Evolutionary conservation across 2,888 invertebrate species (phyloP).

Genomic region (Cistogaster globosa): DNA sequence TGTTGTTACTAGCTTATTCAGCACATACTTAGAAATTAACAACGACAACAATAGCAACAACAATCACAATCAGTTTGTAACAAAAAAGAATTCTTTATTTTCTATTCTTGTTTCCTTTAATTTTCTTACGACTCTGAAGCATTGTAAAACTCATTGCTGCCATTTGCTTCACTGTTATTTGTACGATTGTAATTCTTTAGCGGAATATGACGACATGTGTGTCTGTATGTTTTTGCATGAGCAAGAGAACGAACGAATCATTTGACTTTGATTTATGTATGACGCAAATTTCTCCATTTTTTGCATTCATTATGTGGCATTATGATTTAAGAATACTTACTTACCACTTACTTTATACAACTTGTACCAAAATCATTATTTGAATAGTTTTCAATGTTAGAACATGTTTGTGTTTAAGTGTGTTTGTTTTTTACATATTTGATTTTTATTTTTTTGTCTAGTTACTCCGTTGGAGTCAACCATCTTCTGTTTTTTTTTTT

Average conservation of each 20-base stretch:
- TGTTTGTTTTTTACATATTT: constrained; percentile 1
- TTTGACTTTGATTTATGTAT: constrained; percentile 72
- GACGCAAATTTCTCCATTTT: constrained; percentile 71
- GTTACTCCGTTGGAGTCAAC: constrained; percentile 16
- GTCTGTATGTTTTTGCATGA: constrained; percentile 1
- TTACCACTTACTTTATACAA: constrained; percentile 56
- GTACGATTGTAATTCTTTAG: constrained; percentile 11
- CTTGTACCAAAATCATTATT: constrained; percentile 52
- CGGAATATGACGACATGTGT: neutral
- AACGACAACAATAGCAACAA: constrained; percentile 50
- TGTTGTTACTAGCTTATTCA: constrained; percentile 64
- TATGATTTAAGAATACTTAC: constrained; percentile 70
- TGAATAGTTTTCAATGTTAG: constrained; percentile 20
- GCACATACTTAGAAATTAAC: constrained; percentile 70
- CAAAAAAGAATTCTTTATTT: constrained; percentile 49
- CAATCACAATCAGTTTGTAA: constrained; percentile 50
- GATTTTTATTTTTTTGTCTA: constrained; percentile 1
- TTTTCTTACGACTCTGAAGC: constrained; percentile 33
- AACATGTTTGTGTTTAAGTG: constrained; percentile 40
- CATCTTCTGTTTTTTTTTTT: constrained; percentile 36
- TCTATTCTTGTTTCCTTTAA: constrained; percentile 11
- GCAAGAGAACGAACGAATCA: constrained; percentile 22
- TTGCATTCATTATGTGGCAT: constrained; percentile 72
- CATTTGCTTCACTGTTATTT: constrained; percentile 37
- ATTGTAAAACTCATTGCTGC: constrained; percentile 8